A percentile compares a stretch with the other conserved stretches of the same genome.
These are phyloP conservation scores for Drosophila nannoptera DNA, from an alignment of 1,140 invertebrate species.

Conservation along the genomic window DNA sequence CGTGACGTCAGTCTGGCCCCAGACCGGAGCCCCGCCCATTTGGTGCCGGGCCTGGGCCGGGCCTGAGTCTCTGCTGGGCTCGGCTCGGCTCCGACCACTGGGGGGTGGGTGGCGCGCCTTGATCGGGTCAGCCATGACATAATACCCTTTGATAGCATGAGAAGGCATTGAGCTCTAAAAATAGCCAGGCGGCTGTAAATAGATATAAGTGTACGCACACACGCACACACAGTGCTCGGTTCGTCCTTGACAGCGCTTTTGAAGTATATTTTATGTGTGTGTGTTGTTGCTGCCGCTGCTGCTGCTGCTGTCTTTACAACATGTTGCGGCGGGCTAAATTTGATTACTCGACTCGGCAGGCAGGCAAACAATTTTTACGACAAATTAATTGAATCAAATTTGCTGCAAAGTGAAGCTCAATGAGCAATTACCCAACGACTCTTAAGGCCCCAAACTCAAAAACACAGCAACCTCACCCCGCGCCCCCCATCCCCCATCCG, in stretches of 20 bases:
- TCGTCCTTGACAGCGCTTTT: slow-evolving; percentile 31
- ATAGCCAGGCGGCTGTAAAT: slow-evolving; percentile 56
- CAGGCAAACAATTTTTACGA: slow-evolving; percentile 49
- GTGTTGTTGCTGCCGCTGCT: background rate
- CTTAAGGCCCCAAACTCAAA: background rate
- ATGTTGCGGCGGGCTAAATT: slow-evolving; percentile 26
- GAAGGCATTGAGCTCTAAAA: slow-evolving; percentile 62
- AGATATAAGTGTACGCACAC: slow-evolving; percentile 32
- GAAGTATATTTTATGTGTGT: slow-evolving; percentile 13
- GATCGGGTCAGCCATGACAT: slow-evolving; percentile 69
- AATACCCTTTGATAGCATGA: slow-evolving; percentile 69
- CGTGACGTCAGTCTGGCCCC: slow-evolving; percentile 58
- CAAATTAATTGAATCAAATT: slow-evolving; percentile 68
- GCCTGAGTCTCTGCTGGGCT: background rate
- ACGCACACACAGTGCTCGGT: slow-evolving; percentile 8
- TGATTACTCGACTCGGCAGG: slow-evolving; percentile 43
- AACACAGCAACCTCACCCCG: no score
- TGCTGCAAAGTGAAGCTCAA: slow-evolving; percentile 51
- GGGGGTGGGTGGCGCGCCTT: slow-evolving; percentile 16
- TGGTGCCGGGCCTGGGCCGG: background rate
- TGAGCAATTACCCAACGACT: slow-evolving; percentile 56
- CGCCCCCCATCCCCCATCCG: background rate
- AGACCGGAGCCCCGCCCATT: background rate
- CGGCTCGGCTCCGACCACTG: slow-evolving; percentile 1
- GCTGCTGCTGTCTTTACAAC: slow-evolving; percentile 8